Base-by-base conservation (phyloP, 1,140 invertebrate species). In the Temnothorax nylanderi region DNA sequence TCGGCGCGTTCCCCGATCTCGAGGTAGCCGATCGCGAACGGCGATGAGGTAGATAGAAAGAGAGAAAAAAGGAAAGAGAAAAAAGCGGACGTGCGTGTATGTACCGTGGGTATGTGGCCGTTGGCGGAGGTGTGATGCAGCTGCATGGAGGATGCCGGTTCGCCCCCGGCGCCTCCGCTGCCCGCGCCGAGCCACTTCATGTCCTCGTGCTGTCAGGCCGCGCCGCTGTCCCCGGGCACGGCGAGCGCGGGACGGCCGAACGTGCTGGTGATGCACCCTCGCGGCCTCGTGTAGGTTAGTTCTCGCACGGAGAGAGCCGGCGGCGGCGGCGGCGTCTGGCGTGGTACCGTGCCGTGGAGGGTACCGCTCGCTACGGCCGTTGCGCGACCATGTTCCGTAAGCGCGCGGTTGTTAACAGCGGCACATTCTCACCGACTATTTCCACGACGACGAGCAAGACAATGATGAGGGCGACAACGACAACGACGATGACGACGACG, bases 121-220 rank as follows among this genome's bases (percentile, higher is more conserved):
- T 95, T 95, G 64, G 94, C 94, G 77, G 94, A 92, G 87, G 94
- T 94, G 92, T 95, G 94, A 91, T 95, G 95, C 69, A 95, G 91
- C 85, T 95, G 95, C 94, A 95, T 95, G 64, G 94, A 94, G 91
- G 94, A 94, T 94, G 94, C 94, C 94, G 95, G 94, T 91, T 95
- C 95, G 72, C 94, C 94, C 81, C 92, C 94, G 85, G 93, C 93
- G 84, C 93, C 94, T 89, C 90, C 92, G 92, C 93, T 95, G 92
- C 93, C 94, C 90, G 95, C 93, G 89, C 92, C 93, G 88, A 95
- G 92, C 95, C 95, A 95, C 95, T 95, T 95, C 95, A 95, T 95
- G 69, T 74, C 80, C 69, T 75, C 91, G 91, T 92, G 88, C 81
- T 91, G 93, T 92, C 88, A 92, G 86, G 74, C 54, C 72, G 76